Conservation (phyloP, 2,797 vertebrate species). For the Halcyon badia region DNA sequence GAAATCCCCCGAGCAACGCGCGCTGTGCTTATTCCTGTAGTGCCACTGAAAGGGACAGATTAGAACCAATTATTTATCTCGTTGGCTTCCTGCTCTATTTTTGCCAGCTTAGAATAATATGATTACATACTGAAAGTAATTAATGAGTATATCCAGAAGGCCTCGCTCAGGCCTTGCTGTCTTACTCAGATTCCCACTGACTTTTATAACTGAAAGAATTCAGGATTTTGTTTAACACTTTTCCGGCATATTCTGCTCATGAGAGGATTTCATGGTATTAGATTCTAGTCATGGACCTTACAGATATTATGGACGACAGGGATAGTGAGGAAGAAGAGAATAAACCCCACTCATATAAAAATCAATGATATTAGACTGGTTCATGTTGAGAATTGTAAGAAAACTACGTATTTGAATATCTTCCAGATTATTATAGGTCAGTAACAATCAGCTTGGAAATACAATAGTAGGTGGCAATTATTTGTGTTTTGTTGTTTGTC, state of each 20-base stretch:
- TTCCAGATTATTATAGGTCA: neutral
- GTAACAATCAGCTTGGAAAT: neutral
- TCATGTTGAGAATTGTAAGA: neutral
- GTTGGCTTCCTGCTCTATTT: slow-evolving; percentile 47
- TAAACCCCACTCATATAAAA: slow-evolving; percentile 34
- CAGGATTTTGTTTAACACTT: neutral
- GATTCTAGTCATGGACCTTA: neutral
- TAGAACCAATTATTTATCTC: slow-evolving; percentile 61
- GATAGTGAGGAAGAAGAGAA: slow-evolving; percentile 45
- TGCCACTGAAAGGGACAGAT: slow-evolving; percentile 37
- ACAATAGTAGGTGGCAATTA: neutral
- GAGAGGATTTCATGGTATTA: slow-evolving; percentile 45
- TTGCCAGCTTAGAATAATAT: slow-evolving; percentile 31
- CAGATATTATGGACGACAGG: neutral
- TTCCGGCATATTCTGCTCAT: slow-evolving; percentile 40
- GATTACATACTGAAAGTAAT: slow-evolving; percentile 41
- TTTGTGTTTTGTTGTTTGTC: neutral
- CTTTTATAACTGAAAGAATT: neutral
- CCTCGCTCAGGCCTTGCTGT: slow-evolving; percentile 31
- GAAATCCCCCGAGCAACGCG: slow-evolving; percentile 13
- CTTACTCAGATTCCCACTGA: neutral
- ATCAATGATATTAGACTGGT: neutral
- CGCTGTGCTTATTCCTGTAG: slow-evolving; percentile 4
- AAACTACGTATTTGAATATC: neutral
- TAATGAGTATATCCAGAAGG: slow-evolving; percentile 16